These are phyloP conservation scores for Artibeus jamaicensis DNA, from an alignment of 2,797 vertebrate species.

Conservation along the genomic window DNA sequence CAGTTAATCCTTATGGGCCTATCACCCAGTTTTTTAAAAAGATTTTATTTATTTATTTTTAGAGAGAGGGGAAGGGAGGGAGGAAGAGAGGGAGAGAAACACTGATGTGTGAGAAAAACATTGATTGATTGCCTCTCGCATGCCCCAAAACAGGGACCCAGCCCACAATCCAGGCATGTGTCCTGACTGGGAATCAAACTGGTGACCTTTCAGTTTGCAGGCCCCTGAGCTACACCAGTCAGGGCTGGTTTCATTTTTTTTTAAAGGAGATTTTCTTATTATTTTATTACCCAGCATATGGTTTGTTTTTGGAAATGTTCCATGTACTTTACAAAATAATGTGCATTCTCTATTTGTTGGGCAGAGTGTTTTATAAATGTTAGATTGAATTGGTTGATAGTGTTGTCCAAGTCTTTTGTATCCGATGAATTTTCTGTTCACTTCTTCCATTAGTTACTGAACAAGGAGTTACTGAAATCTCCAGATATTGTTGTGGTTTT, in stretches of 20 bases:
- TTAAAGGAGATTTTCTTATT: not conserved
- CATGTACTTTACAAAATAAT: not conserved
- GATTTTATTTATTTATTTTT: not conserved
- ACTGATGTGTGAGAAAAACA: not conserved
- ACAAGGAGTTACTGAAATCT: not conserved
- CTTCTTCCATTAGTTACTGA: not conserved
- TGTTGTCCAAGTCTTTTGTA: not conserved
- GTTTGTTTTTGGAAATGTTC: not conserved
- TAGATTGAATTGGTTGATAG: not conserved
- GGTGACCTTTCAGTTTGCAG: not conserved
- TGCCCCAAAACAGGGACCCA: too few relatives aligned
- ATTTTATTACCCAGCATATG: not conserved
- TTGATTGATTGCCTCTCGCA: not conserved
- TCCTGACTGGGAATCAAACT: not conserved
- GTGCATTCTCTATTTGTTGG: not conserved
- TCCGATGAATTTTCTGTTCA: not conserved
- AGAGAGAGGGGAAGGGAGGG: not conserved
- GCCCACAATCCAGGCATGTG: not conserved
- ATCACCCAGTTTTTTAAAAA: not conserved
- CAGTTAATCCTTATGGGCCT: not conserved
- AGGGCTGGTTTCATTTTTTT: not conserved
- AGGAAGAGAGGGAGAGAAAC: not conserved
- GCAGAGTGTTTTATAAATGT: not conserved
- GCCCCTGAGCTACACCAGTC: not conserved
- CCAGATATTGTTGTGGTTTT: not conserved